These are phyloP conservation scores for Platycheirus rosarum DNA, from an alignment of 2,888 invertebrate species.

Conservation along the genomic window DNA sequence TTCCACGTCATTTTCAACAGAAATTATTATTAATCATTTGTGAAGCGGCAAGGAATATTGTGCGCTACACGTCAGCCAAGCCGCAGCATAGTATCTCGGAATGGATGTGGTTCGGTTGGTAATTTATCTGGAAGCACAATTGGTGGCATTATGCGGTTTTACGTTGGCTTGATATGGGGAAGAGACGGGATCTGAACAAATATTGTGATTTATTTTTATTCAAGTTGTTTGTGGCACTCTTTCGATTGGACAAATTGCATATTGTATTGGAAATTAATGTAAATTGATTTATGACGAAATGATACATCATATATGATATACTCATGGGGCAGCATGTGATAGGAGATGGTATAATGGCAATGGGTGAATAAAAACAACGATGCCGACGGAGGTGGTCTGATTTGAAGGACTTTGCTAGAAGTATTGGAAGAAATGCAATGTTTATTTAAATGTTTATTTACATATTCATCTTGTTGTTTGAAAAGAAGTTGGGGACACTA, in stretches of 20 bases:
- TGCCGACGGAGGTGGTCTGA: neutral
- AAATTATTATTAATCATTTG: constrained; percentile 72
- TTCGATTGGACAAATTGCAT: constrained; percentile 72
- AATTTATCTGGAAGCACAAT: constrained; percentile 69
- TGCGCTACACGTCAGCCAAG: constrained; percentile 5
- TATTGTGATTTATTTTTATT: constrained; percentile 58
- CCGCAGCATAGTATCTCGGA: constrained; percentile 16
- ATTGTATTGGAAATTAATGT: constrained; percentile 68
- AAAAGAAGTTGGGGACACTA: too few relatives aligned
- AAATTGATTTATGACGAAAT: constrained; percentile 69
- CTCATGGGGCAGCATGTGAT: neutral
- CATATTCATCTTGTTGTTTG: neutral
- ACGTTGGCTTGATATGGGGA: constrained; percentile 32
- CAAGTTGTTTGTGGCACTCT: constrained; percentile 68
- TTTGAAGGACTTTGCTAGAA: neutral
- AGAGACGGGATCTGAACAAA: too few relatives aligned
- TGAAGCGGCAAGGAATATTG: constrained; percentile 45
- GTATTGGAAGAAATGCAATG: neutral
- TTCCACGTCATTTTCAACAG: constrained; percentile 67
- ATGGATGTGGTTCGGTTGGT: constrained; percentile 59
- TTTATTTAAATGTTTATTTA: neutral
- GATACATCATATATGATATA: constrained; percentile 33
- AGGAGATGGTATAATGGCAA: neutral
- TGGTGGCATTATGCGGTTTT: constrained; percentile 66
- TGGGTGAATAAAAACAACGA: too few relatives aligned